phyloP scores from a whole-genome alignment of 2,113 vertebrate genomes.

The Stictonetta naevosa region DNA sequence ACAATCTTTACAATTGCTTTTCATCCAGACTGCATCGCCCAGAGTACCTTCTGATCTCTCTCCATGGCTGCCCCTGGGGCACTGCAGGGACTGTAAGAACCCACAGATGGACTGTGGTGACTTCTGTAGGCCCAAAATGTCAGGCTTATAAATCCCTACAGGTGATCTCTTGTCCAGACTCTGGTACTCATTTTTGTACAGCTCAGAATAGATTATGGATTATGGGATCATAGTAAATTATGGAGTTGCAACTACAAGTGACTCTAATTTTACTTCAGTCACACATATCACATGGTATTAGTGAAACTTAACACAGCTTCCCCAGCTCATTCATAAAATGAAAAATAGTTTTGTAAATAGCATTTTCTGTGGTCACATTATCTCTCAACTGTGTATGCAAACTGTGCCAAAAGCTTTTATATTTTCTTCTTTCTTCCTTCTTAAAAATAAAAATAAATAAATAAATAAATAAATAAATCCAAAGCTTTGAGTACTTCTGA shows the following conservation, averaged over 20 bases:
- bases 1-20: rapidly evolving
- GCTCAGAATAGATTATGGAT: neutral
- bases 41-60: neutral
- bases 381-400: neutral
- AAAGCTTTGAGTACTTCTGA: neutral
- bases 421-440: neutral
- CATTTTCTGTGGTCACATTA: neutral
- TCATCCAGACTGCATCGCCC: rapidly evolving
- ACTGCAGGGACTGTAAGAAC: neutral
- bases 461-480: neutral
- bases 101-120: rapidly evolving
- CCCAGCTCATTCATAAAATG: neutral
- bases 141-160: neutral
- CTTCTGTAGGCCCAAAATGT: neutral
- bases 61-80: rapidly evolving
- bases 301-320: neutral
- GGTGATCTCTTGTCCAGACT: neutral
- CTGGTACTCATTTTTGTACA: neutral
- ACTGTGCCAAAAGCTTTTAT: neutral
- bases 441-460: neutral
- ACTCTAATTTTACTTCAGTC: neutral
- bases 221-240: neutral
- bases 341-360: neutral
- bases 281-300: neutral
- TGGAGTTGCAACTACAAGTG: neutral